Evolutionary conservation across 1,140 invertebrate genomes (phyloP), one percentile per base, ranked within the genome.

Genomic region (Drosophila ohnishii): DNA sequence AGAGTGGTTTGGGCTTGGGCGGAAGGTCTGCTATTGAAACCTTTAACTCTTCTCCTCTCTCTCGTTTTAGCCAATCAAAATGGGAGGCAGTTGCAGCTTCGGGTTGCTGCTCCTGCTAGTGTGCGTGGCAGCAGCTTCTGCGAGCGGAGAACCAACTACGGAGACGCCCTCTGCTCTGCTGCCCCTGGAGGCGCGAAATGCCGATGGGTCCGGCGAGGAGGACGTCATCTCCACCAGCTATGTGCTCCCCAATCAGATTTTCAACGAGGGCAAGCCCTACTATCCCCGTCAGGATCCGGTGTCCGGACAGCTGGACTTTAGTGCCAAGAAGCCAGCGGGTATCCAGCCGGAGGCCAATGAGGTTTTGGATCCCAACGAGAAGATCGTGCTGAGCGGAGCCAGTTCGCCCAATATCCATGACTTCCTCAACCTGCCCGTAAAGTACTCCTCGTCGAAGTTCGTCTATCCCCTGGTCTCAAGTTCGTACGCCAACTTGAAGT

Each of bases 401-500:
- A 80, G 93, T 35, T 93, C 93, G 1, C 93, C 94, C 1, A 95
- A 94, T 78, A 94, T 95, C 66, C 94, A 95, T 62, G 94, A 95
- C 75, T 95, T 95, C 75, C 90, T 95, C 0, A 95, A 95, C 89
- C 81, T 95, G n/a, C 95, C 95, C 0, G 93, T 94, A 0, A 94
- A 94, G 59, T 95, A 95, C 75, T 94, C 94, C 5, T 94, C 94
- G 2, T 94, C 94, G 2, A 94, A 94, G 76, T 95, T 95, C 48
- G 93, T 93, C 2, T 95, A 94, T 80, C 95, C 95, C 0, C 74
- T 95, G 25, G 95, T 95, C 35, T 95, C 95, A 3, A 95, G 93
- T 71, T 95, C 95, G 3, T 95, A 95, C 76, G 95, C 95, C 0
- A 95, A 95, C 73, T 94, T 95, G 0, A 95, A 95, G 90, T 94